These are phyloP conservation scores for Lepus townsendii DNA, from an alignment of 2,797 vertebrate species.

Conservation along the genomic window DNA sequence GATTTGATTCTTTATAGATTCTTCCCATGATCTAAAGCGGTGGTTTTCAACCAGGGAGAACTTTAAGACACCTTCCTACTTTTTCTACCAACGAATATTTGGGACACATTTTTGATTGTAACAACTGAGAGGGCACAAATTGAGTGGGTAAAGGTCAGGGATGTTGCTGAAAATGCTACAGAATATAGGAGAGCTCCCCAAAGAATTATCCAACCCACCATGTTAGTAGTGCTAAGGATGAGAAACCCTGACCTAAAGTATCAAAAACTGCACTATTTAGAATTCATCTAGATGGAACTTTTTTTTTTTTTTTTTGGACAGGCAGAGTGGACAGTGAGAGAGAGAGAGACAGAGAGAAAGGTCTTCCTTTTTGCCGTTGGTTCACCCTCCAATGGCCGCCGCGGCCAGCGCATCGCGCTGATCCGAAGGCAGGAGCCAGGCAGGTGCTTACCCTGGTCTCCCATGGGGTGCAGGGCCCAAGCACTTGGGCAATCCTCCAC, in stretches of 20 bases:
- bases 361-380: no score
- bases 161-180: neutral
- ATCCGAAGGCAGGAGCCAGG: no score
- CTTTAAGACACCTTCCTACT: neutral
- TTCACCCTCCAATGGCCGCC: no score
- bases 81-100: neutral
- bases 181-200: neutral
- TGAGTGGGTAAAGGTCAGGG: neutral
- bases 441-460: no score
- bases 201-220: neutral
- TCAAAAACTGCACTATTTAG: conserved; percentile 12
- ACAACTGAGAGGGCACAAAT: neutral
- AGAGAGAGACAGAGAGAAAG: no score
- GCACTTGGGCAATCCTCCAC: no score
- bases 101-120: conserved; percentile 11
- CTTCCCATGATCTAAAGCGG: neutral
- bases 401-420: no score
- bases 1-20: neutral
- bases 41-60: neutral
- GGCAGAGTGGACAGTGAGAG: no score
- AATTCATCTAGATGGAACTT: neutral
- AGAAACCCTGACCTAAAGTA: conserved; percentile 26
- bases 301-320: no score
- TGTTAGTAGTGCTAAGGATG: neutral
- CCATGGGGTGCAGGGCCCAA: no score